Evolutionary conservation across 2,888 invertebrate species (phyloP), one percentile per base, ranked within the genome.

Genomic region (Eueremaeus valkanovi): DNA sequence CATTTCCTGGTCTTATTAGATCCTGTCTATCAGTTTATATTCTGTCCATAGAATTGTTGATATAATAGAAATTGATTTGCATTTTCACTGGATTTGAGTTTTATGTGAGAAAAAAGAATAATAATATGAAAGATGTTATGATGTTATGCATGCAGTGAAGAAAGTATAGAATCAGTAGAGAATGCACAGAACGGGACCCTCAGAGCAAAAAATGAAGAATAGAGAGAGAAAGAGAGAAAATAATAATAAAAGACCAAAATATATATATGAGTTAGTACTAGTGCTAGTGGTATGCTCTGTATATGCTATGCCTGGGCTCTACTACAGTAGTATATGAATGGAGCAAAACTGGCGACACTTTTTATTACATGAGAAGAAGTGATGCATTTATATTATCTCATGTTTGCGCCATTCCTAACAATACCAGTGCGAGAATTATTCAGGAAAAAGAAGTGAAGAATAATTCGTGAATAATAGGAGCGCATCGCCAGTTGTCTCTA

Each of bases 301-400:
- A 42, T 42, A 42, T 42, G 13, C 42, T 42, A n/a, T n/a, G n/a
- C n/a, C n/a, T n/a, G n/a, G n/a, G n/a, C n/a, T n/a, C n/a, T n/a
- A n/a, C n/a, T n/a, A n/a, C n/a, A n/a, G n/a, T n/a, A 55, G 24
- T 55, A 55, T 55, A 55, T 55, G 55, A 55, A 55, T 6, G 18
- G 55, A 55, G 27, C 55, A 55, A 24, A 55, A 55, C 55, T 40
- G 36, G 66, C 24, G 40, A 68, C 40, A 68, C 68, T 68, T 68
- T 40, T 68, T 68, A 68, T 68, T 40, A 68, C 40, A 68, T 24
- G 13, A 33, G 68, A 68, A 68, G 68, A 21, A 68, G 68, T 68
- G 68, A 68, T 68, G 68, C 68, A 68, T 68, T 68, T 42, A 68
- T 68, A 68, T 68, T 68, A 68, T 68, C 68, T 68, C 36, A 68